Evolutionary conservation across 2,888 invertebrate species (phyloP), one percentile per base, ranked within the genome.

Genomic region (Mechanitis messenoides): DNA sequence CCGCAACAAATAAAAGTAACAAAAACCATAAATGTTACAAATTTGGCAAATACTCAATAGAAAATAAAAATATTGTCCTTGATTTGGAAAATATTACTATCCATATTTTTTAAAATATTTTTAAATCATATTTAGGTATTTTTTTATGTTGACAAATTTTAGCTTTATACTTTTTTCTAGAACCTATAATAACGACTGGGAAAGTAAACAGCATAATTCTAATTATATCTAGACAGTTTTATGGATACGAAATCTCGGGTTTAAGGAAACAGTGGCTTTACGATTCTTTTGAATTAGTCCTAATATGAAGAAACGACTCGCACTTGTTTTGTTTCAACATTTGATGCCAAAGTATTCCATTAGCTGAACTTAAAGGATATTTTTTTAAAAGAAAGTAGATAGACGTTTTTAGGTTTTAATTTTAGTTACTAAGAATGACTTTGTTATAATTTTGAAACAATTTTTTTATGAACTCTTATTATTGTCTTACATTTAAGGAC

Each of bases 251-350:
- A 58, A 59, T 46, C 62, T 59, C 47, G 56, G 62, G 56, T 47
- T 60, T 59, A 45, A 58, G 60, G 60, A 45, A 56, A 56, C 58
- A 50, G 54, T 57, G 63, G 42, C 47, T 57, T 63, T 56, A 53
- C 46, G 55, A 66, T 66, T 59, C 59, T 57, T 59, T 60, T 56
- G 53, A 61, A 60, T 66, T 66, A 63, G 57, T 55, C 53, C 28
- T 63, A 66, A 66, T 63, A 47, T 59, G 58, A 58, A 66, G 35
- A 47, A 56, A 66, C 59, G 63, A 56, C 47, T 46, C 28, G 38
- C 42, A 11, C 54, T 56, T 54, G 55, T 20, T 35, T 55, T 60
- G 47, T 54, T 45, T 7, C 38, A 45, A 11, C 33, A 12, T 45
- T 53, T 33, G 42, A 33, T 56, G 28, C 55, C 55, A 45, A 53